Percentiles rank a stretch among this genome's conserved stretches.
Evolutionary conservation across 2,888 invertebrate species (phyloP).

Genomic region (Trichopoda pennipes): DNA sequence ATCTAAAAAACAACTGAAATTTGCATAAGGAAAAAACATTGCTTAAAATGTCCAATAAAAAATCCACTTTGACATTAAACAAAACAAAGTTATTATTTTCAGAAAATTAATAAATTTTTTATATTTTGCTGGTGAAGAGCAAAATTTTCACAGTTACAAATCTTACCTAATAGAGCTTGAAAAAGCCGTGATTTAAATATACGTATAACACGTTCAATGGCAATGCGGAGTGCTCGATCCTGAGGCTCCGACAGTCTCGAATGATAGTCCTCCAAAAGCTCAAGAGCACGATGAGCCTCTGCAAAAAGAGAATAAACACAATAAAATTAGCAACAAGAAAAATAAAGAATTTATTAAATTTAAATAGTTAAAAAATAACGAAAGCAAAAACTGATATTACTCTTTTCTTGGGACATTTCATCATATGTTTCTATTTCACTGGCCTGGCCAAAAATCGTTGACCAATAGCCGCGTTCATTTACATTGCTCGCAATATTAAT

Average conservation of each 20-base stretch:
- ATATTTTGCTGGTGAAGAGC: neutral
- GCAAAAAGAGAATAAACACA: conserved; percentile 74
- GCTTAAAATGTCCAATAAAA: no score
- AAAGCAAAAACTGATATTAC: conserved; percentile 34
- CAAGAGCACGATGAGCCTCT: conserved; percentile 99
- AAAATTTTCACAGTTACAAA: no score
- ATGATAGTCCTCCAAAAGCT: conserved; percentile 99
- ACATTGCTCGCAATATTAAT: conserved; percentile 49
- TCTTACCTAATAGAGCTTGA: conserved; percentile 97
- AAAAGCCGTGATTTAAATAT: conserved; percentile 99
- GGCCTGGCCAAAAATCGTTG: conserved; percentile 73
- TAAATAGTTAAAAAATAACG: neutral
- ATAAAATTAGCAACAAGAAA: neutral
- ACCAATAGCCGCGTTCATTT: conserved; percentile 71
- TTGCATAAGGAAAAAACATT: no score
- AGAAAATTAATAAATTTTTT: no score
- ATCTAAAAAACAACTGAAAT: no score
- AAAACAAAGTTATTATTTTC: no score
- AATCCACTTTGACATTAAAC: no score
- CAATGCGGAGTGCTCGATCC: conserved; percentile 96
- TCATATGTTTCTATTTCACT: conserved; percentile 69
- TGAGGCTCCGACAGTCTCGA: conserved; percentile 95
- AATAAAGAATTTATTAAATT: neutral
- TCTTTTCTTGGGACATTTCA: conserved; percentile 71
- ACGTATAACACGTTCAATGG: conserved; percentile 98